Base-by-base conservation (phyloP, 2,797 vertebrate genomes). In the Picus viridis region DNA sequence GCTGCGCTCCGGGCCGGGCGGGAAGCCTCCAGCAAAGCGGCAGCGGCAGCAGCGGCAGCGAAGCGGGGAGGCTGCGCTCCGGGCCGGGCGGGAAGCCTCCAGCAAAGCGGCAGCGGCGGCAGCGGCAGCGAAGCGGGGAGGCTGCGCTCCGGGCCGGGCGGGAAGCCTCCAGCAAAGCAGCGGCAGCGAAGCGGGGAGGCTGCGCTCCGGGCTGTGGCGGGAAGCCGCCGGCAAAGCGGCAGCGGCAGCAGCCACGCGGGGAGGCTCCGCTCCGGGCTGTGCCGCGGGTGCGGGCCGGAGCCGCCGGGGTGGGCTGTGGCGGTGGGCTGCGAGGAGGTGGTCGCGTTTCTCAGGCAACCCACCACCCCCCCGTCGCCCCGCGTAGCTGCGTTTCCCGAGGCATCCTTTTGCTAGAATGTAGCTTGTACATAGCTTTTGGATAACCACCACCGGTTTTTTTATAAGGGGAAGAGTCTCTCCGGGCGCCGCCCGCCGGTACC, bases 351-450 rank as follows among this genome's bases (percentile, higher is more conserved):
- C 98, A 98, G 99, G 98, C 99, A 98, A 98, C 98, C 98, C 98
- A n/a, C 34, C 34, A 7, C 53, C 22, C 22, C 49, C 49, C 5
- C 24, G 96, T 95, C 95, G 95, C 98, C 96, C 97, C 93, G 95
- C 34, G 97, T 97, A 96, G 98, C 98, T 98, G 97, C 98, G 94
- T 98, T 96, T 97, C 98, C 96, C 78, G 97, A 98, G 97, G 97
- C 98, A 97, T 97, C 98, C 98, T 99, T 98, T 99, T 97, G 97
- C 98, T 99, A 99, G 98, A 99, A 99, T 99, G 98, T 99, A 99
- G 99, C 99, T 97, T 99, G 99, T 99, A 99, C 98, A 99, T 98
- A 99, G 98, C 98, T 98, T 99, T 99, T 99, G 98, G 98, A 99
- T 98, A 97, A 98, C 89, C 74, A 85, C 92, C 91, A 43, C 98